Evolutionary conservation across 2,797 vertebrate species (phyloP).

Genomic region (Glossophaga mutica): DNA sequence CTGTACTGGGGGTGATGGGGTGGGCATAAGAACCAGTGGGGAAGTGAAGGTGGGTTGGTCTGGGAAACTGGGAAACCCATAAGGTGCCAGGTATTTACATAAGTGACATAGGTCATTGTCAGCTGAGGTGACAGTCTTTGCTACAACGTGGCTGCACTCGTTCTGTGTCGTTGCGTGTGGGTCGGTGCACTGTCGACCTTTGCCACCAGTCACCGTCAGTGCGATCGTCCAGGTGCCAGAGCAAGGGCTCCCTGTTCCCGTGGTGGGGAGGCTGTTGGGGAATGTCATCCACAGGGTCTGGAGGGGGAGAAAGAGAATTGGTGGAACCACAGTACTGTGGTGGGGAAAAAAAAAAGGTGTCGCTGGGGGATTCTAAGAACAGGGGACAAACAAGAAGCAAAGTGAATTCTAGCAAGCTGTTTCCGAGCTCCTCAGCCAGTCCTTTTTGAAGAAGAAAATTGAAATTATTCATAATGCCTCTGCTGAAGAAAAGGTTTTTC

Average conservation of each 20-base stretch:
- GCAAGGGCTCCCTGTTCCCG: not conserved
- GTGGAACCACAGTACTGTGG: not conserved
- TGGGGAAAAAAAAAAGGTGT: not conserved
- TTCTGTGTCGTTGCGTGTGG: not conserved
- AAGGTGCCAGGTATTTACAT: fast-evolving
- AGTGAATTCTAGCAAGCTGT: slow-evolving; percentile 45
- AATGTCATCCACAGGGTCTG: not conserved
- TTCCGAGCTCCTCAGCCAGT: slow-evolving; percentile 21
- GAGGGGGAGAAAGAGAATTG: not conserved
- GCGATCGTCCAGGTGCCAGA: fast-evolving
- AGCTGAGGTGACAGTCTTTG: not conserved
- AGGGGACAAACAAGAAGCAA: not conserved
- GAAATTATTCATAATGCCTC: slow-evolving; percentile 25
- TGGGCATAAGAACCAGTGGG: not conserved
- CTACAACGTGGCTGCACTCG: not conserved
- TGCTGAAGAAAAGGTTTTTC: not conserved
- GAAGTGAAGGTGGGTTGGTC: not conserved
- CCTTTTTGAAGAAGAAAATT: slow-evolving; percentile 21
- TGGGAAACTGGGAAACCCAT: not conserved
- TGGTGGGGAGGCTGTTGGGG: not conserved
- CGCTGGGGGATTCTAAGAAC: not conserved
- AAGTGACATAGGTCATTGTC: not conserved
- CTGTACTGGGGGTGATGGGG: not conserved
- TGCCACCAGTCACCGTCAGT: not conserved
- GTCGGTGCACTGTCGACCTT: not conserved